Base-by-base conservation (phyloP, 1,140 invertebrate species). In the Sesamia nonagrioides region DNA sequence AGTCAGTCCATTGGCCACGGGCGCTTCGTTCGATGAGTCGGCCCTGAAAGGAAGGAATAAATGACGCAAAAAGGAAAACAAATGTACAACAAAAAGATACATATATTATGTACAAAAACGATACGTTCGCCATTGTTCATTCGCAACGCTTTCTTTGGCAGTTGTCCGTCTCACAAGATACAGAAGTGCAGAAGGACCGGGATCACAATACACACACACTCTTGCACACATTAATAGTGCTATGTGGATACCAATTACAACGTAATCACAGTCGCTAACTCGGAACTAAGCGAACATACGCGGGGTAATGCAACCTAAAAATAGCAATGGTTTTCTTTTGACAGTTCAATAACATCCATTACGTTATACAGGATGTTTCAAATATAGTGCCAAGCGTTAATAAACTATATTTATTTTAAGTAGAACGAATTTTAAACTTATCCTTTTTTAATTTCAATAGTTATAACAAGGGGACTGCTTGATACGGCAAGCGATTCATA, bases 11-110 rank as follows among this genome's bases (percentile, higher is more conserved):
- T 96, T 96, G 82, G 96, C 96, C 85, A 96, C 96, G 81, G 96
- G 96, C 87, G 96, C 95, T 94, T 97, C 97, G 86, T 96, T 96
- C 52, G 96, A 97, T 88, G 97, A 97, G 95, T 97, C 97, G 93
- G 97, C 97, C 97, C 97, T 97, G 61, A 77, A 83, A 58, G 82
- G 79, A 84, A 89, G 81, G 86, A 86, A 89, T 87, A 90, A 89
- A 91, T 91, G 83, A 75, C 61, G 66, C 76, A 71, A 74, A 77
- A 82, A 73, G 78, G 63, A 78, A 75, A 79, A 79, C 45, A 66
- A 78, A 78, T 69, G 66, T 50, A 50, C 40, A 69, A 50, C 66
- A 69, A 50, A 69, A 69, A 50, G 63, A 68, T 68, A 69, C 42
- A 48, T 27, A 56, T 11, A 83, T 52, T 27, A 69, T 35, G 61